Base-by-base conservation (phyloP, 1,140 invertebrate species). In the Fopius arisanus region DNA sequence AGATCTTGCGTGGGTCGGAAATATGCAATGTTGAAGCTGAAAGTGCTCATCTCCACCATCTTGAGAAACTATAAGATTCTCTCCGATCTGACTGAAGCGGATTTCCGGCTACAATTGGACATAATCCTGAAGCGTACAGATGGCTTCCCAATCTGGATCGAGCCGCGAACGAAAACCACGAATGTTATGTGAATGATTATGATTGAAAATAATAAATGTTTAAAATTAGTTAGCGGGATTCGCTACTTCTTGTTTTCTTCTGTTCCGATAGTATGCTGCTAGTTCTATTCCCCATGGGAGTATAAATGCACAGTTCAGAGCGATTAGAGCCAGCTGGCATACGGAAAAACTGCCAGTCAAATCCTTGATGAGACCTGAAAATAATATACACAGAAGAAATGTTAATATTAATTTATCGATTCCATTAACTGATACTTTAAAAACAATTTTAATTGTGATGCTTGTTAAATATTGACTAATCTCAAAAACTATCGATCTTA, bases 21-120 rank as follows among this genome's bases (percentile, higher is more conserved):
- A 79, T 94, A 92, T 78, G 92, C 92, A 3, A 86, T 91, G 83
- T 82, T 92, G 70, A 92, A 93, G 80, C 85, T 91, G 72, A 93
- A 93, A 78, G 89, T 91, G 12, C 77, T 93, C 16, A 77, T 93
- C 1, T 90, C 91, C 0, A 90, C 90, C 4, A 86, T 94, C 62
- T 78, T 94, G n/a, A 86, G 91, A 28, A 88, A 90, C 63, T 94
- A 91, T 81, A 84, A 80, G 43, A 84, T 94, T 7, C 78, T 83
- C 2, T 87, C 88, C 1, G 79, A 87, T 67, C 48, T 83, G 0
- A 78, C 79, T 0, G 84, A 89, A 63, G 72, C 86, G 14, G 85
- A 88, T 40, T 90, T 88, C 41, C 78, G 76, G 63, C 73, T 89
- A 3, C 84, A 82, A 74, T 81, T 81, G 3, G 89, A 89, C 72